A percentile compares a stretch with the other conserved stretches of the same genome.
These are phyloP conservation scores for Dryoscopus gambensis DNA, from an alignment of 2,113 vertebrate genomes.

Conservation along the genomic window DNA sequence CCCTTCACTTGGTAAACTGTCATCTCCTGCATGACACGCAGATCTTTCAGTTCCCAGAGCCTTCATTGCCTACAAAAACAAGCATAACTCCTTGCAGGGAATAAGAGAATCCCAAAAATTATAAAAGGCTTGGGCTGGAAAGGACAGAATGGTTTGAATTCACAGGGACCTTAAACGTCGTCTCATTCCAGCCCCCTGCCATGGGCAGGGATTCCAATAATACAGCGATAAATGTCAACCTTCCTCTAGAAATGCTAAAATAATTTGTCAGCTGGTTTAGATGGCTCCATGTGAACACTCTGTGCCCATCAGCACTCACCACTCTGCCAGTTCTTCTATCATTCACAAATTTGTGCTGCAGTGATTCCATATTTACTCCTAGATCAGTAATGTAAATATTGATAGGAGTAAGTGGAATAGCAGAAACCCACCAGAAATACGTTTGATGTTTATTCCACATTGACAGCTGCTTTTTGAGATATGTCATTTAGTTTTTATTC, in stretches of 20 bases:
- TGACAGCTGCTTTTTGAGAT: slow-evolving; percentile 28
- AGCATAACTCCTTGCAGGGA: not conserved
- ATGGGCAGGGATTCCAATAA: not conserved
- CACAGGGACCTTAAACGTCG: not conserved
- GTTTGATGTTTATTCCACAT: not conserved
- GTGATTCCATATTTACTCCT: slow-evolving; percentile 10
- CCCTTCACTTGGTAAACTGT: not conserved
- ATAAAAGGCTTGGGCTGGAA: not conserved
- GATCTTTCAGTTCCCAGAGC: not conserved
- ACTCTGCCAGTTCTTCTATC: not conserved
- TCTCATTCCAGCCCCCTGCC: not conserved
- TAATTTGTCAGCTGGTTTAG: not conserved
- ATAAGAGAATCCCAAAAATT: not conserved
- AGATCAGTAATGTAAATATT: slow-evolving; percentile 25
- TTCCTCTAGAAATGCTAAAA: not conserved
- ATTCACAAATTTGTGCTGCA: not conserved
- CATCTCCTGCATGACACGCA: not conserved
- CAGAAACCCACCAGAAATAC: slow-evolving; percentile 21
- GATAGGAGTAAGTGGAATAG: not conserved
- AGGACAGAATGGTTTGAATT: not conserved
- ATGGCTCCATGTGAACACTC: not conserved
- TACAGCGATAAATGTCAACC: not conserved
- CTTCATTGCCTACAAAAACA: not conserved
- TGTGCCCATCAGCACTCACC: not conserved
- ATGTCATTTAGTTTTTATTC: not conserved